Percentiles rank a stretch among this genome's conserved stretches.
Conservation (phyloP, 2,888 invertebrate genomes). For the Rhamnusium bicolor region DNA sequence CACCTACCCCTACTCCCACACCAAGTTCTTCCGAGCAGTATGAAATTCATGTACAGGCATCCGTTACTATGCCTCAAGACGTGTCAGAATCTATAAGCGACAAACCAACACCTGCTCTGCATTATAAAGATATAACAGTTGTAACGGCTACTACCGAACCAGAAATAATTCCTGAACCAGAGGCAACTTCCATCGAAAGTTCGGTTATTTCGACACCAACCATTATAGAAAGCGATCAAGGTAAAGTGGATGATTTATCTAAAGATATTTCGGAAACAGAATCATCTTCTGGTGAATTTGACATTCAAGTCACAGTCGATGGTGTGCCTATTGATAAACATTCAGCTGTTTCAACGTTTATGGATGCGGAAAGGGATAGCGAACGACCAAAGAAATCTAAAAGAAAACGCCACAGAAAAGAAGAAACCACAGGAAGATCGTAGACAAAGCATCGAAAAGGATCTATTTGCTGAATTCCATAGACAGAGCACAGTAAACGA, state of each 20-base stretch:
- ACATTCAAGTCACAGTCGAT: constrained; percentile 63
- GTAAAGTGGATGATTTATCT: constrained; percentile 21
- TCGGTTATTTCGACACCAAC: constrained; percentile 1
- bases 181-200: neutral
- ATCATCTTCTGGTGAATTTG: constrained; percentile 59
- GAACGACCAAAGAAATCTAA: constrained; percentile 55
- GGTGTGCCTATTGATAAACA: constrained; percentile 57
- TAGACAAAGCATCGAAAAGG: constrained; percentile 48
- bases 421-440: constrained; percentile 46
- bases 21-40: constrained; percentile 66
- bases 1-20: constrained; percentile 52
- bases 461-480: constrained; percentile 61
- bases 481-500: constrained; percentile 57
- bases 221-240: constrained; percentile 9
- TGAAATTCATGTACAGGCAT: constrained; percentile 77
- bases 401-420: constrained; percentile 50
- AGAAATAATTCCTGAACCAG: constrained; percentile 15
- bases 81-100: constrained; percentile 47
- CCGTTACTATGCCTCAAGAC: constrained; percentile 73
- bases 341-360: constrained; percentile 51
- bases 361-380: constrained; percentile 55
- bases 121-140: neutral
- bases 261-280: constrained; percentile 34
- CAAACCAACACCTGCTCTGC: constrained; percentile 11
- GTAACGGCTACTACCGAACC: neutral